Conservation (phyloP, 2,797 vertebrate species). For the Nasua narica region DNA sequence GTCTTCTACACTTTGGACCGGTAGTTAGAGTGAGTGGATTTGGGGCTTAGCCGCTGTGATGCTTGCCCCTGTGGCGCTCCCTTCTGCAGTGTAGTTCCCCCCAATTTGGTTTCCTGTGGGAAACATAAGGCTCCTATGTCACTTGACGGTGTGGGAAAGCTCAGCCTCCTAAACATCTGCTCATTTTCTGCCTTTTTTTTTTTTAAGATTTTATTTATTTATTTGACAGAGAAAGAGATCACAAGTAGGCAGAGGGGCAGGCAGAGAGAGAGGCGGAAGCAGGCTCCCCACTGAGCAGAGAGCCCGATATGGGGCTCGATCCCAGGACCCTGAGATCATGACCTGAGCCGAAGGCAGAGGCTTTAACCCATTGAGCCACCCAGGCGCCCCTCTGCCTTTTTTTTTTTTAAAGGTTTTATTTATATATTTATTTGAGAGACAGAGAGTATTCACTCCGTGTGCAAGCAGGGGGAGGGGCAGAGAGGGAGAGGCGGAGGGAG, state of each 20-base stretch:
- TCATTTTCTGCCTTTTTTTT: background rate
- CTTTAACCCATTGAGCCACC: no score
- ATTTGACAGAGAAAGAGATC: no score
- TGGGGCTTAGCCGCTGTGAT: background rate
- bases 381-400: background rate
- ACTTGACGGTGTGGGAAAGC: background rate
- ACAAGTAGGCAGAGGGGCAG: no score
- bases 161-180: background rate
- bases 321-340: no score
- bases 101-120: background rate
- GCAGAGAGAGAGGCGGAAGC: no score
- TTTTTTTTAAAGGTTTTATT: background rate
- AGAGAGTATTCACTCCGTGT: no score
- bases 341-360: no score
- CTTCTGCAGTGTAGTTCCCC: background rate
- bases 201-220: background rate
- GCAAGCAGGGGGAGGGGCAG: no score
- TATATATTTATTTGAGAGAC: background rate
- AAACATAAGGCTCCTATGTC: background rate
- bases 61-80: rapidly evolving
- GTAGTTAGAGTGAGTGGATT: background rate
- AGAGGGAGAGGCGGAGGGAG: background rate
- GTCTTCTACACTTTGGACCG: background rate
- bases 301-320: no score
- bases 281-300: no score